Percentiles rank a stretch among this genome's conserved stretches.
Evolutionary conservation across 1,140 invertebrate species (phyloP).

Genomic region (Heliconius eleuchia): DNA sequence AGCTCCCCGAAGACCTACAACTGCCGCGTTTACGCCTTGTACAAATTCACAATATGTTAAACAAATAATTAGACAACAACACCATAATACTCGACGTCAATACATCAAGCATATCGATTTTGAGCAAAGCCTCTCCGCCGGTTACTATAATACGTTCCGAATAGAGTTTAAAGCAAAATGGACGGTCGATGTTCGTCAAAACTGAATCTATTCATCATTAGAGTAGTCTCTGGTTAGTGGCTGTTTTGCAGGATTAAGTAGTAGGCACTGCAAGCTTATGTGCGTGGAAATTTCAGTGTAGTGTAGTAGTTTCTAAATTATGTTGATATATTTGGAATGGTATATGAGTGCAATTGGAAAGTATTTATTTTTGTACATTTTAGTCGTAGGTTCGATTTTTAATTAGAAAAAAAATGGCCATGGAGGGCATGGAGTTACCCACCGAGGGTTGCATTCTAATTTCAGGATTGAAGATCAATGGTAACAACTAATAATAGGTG

Average conservation of each 20-base stretch:
- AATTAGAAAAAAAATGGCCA: too few species aligned
- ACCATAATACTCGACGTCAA: background rate
- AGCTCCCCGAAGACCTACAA: background rate
- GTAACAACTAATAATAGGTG: too few species aligned
- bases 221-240: slow-evolving; percentile 26
- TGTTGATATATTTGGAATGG: background rate
- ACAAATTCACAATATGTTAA: background rate
- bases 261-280: background rate
- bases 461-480: too few species aligned
- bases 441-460: too few species aligned
- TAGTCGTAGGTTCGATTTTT: too few species aligned
- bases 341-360: background rate
- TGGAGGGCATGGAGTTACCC: too few species aligned
- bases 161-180: slow-evolving; percentile 35
- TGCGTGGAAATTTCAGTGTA: background rate
- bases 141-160: slow-evolving; percentile 23
- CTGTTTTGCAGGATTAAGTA: slow-evolving; percentile 24
- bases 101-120: slow-evolving; percentile 14
- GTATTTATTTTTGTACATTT: background rate
- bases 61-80: background rate
- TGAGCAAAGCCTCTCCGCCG: slow-evolving; percentile 6
- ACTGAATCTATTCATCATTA: slow-evolving; percentile 41
- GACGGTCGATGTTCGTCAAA: slow-evolving; percentile 38
- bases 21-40: background rate
- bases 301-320: background rate